Evolutionary conservation across 2,797 vertebrate species (phyloP), one percentile per base, ranked within the genome.

Genomic region (Salmo trutta): DNA sequence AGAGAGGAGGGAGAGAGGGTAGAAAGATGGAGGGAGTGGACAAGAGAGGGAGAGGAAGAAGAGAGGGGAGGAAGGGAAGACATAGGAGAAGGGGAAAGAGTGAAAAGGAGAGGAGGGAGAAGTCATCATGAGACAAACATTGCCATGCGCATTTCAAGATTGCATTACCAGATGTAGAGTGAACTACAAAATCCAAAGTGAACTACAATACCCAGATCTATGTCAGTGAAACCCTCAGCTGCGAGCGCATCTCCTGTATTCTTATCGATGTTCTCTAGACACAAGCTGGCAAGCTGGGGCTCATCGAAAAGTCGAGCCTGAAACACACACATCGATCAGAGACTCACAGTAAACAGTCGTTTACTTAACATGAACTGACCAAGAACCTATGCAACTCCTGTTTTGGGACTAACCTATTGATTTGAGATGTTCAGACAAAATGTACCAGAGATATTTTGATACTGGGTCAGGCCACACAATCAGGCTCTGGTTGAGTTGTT

Each of bases 251-350:
- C 98, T 0, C 96, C 96, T 0, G 98, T 99, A 93, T 98, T 98
- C 91, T 99, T 99, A 87, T 99, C 98, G 1, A 99, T 99, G 90
- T 97, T 99, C 91, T 99, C 98, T 73, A 99, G 91, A 84, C 98
- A 99, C 74, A 99, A 93, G 90, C 98, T 99, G 82, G 98, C 98
- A 79, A 99, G 94, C 92, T 99, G 98, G 0, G 98, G 98, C 84
- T 99, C 98, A 29, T 99, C 98, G 56, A 99, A 99, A 36, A 99
- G 94, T 3, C 98, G 95, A 0, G 98, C 98, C 98, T 99, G 76
- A 54, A 86, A 88, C 47, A 82, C 31, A 36, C 36, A 74, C 33
- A 29, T 54, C 36, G n/a, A 47, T 21, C n/a, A 64, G 21, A 47
- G 5, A 76, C 69, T 51, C 21, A 72, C 21, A 73, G 17, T 67